Percentiles rank a stretch among this genome's conserved stretches.
These are phyloP conservation scores for Heliconius ethilla DNA, from an alignment of 2,888 invertebrate species.

Conservation along the genomic window DNA sequence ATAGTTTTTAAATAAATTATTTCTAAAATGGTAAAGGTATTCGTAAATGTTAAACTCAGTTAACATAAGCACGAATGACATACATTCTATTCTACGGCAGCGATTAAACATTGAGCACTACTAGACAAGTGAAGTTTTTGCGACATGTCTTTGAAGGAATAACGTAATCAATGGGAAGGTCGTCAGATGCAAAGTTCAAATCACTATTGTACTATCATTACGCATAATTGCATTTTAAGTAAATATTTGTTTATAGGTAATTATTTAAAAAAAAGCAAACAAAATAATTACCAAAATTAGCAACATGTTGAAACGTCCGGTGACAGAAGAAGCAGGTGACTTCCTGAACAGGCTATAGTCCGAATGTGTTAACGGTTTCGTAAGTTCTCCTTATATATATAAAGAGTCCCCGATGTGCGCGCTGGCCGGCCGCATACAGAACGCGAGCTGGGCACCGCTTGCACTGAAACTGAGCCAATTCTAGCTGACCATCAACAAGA, in stretches of 20 bases:
- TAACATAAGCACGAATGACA: conserved; percentile 47
- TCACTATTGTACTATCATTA: conserved; percentile 45
- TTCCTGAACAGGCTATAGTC: conserved; percentile 75
- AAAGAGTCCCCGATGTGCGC: conserved; percentile 63
- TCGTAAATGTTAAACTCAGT: conserved; percentile 38
- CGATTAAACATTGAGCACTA: conserved; percentile 49
- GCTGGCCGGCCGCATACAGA: conserved; percentile 58
- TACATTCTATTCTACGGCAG: conserved; percentile 49
- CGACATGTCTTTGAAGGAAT: conserved; percentile 55
- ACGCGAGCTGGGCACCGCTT: conserved; percentile 56
- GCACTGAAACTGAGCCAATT: conserved; percentile 74
- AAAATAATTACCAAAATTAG: conserved; percentile 60
- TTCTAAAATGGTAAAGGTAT: conserved; percentile 15
- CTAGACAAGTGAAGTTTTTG: conserved; percentile 52
- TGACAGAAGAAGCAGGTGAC: conserved; percentile 68
- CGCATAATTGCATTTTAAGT: conserved; percentile 34
- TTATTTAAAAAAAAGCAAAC: conserved; percentile 15
- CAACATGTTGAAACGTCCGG: conserved; percentile 63
- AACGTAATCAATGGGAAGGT: conserved; percentile 54
- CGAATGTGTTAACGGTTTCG: conserved; percentile 79
- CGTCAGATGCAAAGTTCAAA: conserved; percentile 49
- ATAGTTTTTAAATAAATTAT: not conserved
- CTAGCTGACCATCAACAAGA: conserved; percentile 61
- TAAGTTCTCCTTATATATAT: conserved; percentile 76
- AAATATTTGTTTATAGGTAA: conserved; percentile 19